Evolutionary conservation across 2,797 vertebrate species (phyloP), one percentile per base, ranked within the genome.

Genomic region (Pampus argenteus): DNA sequence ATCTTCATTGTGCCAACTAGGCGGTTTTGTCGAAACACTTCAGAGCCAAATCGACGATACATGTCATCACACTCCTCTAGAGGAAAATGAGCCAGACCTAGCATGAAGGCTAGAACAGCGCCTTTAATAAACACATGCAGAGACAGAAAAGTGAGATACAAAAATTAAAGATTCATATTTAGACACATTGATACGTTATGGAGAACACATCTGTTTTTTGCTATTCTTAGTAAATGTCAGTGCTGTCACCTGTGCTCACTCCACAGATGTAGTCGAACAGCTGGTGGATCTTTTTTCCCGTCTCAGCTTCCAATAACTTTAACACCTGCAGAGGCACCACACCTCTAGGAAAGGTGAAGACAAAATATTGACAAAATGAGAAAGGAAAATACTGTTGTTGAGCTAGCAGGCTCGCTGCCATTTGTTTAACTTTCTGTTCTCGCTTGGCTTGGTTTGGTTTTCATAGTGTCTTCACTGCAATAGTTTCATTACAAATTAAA

Each of bases 241-340:
- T 7, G 26, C 8, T 44, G 38, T 23, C 67, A 95, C 94, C 94
- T 91, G 93, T 95, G 86, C 94, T 95, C 45, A 95, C 94, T 45
- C 94, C 94, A 78, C 94, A 94, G 63, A 95, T 91, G 71, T 94
- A 95, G 78, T 94, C 93, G 65, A 95, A 95, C 44, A 95, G 84
- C 76, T 95, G 84, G 71, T 94, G 86, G 75, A 94, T 79, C 61
- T 72, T 90, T 81, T 83, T 93, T 22, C 94, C 94, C 4, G 93
- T 95, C 62, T 89, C 82, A 26, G 87, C 86, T 72, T 94, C 93
- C 55, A 95, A 76, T 9, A 92, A 72, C 84, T 93, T 94, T 49
- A 95, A 73, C 29, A 93, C 60, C 59, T 94, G 93, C 58, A 94
- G 86, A 63, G 94, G 91, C 52, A 95, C 92, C 36, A 95, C 81